Base-by-base conservation (phyloP, 2,888 invertebrate genomes). In the Barypeithes pellucidus region DNA sequence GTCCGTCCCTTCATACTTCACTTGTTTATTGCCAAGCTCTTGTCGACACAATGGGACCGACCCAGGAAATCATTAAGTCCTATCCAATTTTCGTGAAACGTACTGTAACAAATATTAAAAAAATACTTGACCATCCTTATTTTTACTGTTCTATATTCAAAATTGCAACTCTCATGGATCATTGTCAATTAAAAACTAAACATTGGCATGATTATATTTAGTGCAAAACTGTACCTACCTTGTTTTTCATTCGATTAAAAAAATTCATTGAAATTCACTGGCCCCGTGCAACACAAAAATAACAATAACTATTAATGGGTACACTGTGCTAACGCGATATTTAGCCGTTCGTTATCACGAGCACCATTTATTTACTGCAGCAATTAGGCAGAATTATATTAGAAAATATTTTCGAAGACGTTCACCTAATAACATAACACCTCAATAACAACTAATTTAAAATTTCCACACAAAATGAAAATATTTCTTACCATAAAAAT, bases 181-280 rank as follows among this genome's bases (percentile, higher is more conserved):
- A 33, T 33, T 5, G 33, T 8, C 5, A 33, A 33, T 33, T 33
- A 33, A 33, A 33, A 33, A 33, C 33, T 8, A 4, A 33, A n/a
- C n/a, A n/a, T n/a, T n/a, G n/a, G n/a, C n/a, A n/a, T n/a, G n/a
- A n/a, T n/a, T n/a, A n/a, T n/a, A n/a, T n/a, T n/a, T n/a, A n/a
- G n/a, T n/a, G n/a, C n/a, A n/a, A n/a, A n/a, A n/a, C 24, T 24
- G 14, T 29, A 57, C 61, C 45, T 61, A 61, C 61, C 16, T 61
- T 61, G 45, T 61, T 45, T 29, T 16, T 61, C 14, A 61, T 45
- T 24, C 45, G 12, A 8, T 12, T 43, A 29, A 61, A 61, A 29
- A 61, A 61, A 61, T 43, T 61, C 61, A 61, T 61, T 61, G 20
- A 16, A 33, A 39, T 22, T 0, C 20, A 41, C 22, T 12, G 0